phyloP scores from a whole-genome alignment of 1,140 invertebrate species.

The Drosophila tropicalis region DNA sequence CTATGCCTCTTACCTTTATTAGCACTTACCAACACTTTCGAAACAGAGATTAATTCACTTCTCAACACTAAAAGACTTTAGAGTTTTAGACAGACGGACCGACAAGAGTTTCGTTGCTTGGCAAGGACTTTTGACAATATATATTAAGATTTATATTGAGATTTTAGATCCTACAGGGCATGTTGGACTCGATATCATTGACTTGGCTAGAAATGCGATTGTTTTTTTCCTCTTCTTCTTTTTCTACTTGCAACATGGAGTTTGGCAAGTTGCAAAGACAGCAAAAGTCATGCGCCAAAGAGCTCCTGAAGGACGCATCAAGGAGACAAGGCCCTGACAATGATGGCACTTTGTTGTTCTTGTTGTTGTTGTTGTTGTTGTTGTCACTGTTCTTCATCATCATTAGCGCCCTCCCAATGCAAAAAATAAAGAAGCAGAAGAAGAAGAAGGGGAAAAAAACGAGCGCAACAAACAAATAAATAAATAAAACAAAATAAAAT shows the following conservation, averaged over 20 bases:
- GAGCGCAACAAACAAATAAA: constrained; percentile 17
- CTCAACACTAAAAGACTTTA: too few species aligned
- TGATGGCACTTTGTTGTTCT: constrained; percentile 44
- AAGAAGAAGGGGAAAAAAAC: constrained; percentile 8
- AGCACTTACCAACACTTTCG: too few species aligned
- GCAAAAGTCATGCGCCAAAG: constrained; percentile 79
- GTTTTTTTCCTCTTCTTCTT: constrained; percentile 28
- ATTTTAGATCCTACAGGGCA: background rate
- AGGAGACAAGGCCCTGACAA: constrained; percentile 62
- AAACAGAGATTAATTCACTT: too few species aligned
- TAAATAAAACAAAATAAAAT: constrained; percentile 1
- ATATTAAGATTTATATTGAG: too few species aligned
- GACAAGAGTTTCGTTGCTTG: too few species aligned
- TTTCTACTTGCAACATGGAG: constrained; percentile 51
- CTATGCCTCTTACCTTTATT: too few species aligned
- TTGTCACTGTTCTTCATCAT: constrained; percentile 59
- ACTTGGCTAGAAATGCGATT: background rate
- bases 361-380: constrained; percentile 25
- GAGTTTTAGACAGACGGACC: too few species aligned
- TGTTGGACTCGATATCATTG: background rate
- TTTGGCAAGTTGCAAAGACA: constrained; percentile 68
- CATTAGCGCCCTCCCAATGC: constrained; percentile 58
- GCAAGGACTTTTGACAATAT: too few species aligned
- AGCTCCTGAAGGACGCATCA: constrained; percentile 79
- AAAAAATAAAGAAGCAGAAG: constrained; percentile 6